Evolutionary conservation across 2,888 invertebrate species (phyloP).

Genomic region (Ischnura elegans): DNA sequence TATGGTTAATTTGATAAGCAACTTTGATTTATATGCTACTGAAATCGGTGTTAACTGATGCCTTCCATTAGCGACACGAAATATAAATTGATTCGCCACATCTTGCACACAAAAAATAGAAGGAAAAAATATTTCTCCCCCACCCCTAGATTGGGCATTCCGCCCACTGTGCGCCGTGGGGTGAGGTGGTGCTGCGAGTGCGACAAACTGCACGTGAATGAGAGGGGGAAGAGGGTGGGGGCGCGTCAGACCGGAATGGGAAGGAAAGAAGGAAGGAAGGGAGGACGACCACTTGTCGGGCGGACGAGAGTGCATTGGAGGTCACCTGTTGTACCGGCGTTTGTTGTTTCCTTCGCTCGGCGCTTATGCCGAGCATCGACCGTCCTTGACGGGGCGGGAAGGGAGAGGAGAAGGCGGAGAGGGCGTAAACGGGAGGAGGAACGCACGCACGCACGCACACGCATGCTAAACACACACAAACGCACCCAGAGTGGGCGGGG

Average conservation of each 20-base stretch:
- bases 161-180: too few species aligned
- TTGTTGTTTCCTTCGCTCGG: conserved; percentile 18
- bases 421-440: background rate
- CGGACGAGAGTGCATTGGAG: conserved; percentile 13
- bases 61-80: too few species aligned
- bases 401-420: background rate
- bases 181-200: background rate
- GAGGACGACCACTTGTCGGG: background rate
- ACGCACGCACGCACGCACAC: background rate
- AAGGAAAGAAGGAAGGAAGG: background rate
- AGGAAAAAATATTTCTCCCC: too few species aligned
- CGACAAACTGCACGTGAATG: conserved; percentile 7
- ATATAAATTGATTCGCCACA: too few species aligned
- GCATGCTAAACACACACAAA: background rate
- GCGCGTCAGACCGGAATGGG: background rate
- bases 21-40: too few species aligned
- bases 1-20: too few species aligned
- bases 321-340: conserved; percentile 38
- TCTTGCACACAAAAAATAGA: too few species aligned
- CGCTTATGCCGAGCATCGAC: conserved; percentile 16
- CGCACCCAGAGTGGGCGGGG: background rate
- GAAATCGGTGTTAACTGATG: too few species aligned
- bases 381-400: conserved; percentile 3
- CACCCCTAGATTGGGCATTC: too few species aligned
- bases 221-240: background rate